Base-by-base conservation (phyloP, 2,797 vertebrate genomes). In the Benthosema pterotum region DNA sequence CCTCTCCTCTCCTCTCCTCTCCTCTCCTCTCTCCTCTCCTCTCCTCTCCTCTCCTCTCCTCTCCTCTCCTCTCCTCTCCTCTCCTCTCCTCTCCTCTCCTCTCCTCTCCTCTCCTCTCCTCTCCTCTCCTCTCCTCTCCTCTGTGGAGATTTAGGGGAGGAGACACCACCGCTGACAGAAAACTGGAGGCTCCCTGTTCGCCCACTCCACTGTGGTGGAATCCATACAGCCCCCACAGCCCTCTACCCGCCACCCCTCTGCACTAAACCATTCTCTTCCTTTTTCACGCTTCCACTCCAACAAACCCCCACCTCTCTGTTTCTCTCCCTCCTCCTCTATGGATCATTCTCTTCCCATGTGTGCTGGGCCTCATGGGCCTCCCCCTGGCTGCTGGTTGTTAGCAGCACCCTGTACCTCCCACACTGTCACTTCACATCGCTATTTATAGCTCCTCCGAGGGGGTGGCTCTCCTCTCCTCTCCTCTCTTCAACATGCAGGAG, bases 361-460 rank as follows among this genome's bases (percentile, higher is more conserved):
- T n/a, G n/a, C n/a, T n/a, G n/a, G n/a, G n/a, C 84, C 90, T 87
- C 78, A 67, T 83, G 85, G 88, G 88, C 89, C 89, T 90, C 87
- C 90, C 87, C 89, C 86, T 85, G 86, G 88, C 87, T 89, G 80
- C 88, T 88, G 87, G 88, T 87, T 89, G 88, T 89, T 89, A 87
- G 84, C 90, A 90, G 86, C 83, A 86, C 84, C 87, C 56, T 84
- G 83, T 88, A 82, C 88, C 91, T 90, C 88, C 87, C 82, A 88
- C 88, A 87, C 88, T 91, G 90, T 91, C 92, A 93, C 90, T 91
- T 90, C 89, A 91, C 82, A 83, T 46, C 85, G 80, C 89, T 93
- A 93, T 93, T 93, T 93, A 91, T 93, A 93, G 90, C 88, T 75
- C 85, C 85, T 89, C 87, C 83, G 84, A 90, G 88, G 87, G 87